These are phyloP conservation scores for Mellivora capensis DNA, from an alignment of 2,113 vertebrate genomes.

Conservation along the genomic window DNA sequence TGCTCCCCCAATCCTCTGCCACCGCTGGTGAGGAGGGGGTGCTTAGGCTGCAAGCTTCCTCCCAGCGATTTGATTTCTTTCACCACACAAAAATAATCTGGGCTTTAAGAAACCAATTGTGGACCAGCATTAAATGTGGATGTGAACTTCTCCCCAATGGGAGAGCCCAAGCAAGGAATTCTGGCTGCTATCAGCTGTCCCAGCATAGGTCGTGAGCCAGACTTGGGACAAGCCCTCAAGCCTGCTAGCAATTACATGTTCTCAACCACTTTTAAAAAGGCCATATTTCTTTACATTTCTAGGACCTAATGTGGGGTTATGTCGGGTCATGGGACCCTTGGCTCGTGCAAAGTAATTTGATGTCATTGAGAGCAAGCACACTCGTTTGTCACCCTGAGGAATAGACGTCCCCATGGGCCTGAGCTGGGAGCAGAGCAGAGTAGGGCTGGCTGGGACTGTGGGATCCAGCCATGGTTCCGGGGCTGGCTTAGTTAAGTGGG, in stretches of 20 bases:
- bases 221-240: slow-evolving; percentile 53
- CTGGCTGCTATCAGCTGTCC: background rate
- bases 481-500: background rate
- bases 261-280: slow-evolving; percentile 80
- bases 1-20: too few species aligned
- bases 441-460: background rate
- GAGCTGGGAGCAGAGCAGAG: background rate
- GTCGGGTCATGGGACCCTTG: slow-evolving; percentile 72
- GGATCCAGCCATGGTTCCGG: background rate
- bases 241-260: slow-evolving; percentile 80
- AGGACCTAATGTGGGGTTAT: slow-evolving; percentile 69
- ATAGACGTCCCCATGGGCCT: slow-evolving; percentile 6
- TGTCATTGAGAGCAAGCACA: slow-evolving; percentile 66
- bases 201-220: background rate
- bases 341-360: slow-evolving; percentile 56
- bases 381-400: slow-evolving; percentile 62
- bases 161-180: slow-evolving; percentile 5
- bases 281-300: slow-evolving; percentile 77
- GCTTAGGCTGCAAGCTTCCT: background rate
- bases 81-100: slow-evolving; percentile 41
- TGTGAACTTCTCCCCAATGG: slow-evolving; percentile 1
- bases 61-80: background rate
- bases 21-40: background rate
- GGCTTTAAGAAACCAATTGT: background rate
- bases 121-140: background rate